Evolutionary conservation across 2,113 vertebrate species (phyloP), one percentile per base, ranked within the genome.

Genomic region (Alethe castanea): DNA sequence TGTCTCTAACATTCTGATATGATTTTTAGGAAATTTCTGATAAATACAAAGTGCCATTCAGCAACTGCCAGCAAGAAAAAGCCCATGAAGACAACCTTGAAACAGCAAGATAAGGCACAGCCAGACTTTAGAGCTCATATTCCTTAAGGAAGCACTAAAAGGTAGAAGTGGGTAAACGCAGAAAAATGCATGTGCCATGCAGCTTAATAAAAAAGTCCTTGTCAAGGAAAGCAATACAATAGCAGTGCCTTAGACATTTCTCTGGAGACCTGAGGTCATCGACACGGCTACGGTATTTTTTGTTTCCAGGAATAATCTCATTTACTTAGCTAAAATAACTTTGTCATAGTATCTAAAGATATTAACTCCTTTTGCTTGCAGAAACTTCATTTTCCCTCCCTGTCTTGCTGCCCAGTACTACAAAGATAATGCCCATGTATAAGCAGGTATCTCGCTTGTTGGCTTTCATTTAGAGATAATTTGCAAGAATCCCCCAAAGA

Each of bases 21-120:
- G 9, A 70, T 73, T 94, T 93, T 88, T 80, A 86, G 67, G n/a
- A 70, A 95, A 74, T 31, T 83, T 86, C 45, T 66, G 52, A 92
- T 73, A 96, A 87, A 79, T 20, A 61, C 14, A 2, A 80, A 81
- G 36, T 56, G 33, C 14, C 22, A 15, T 78, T 74, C 85, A 94
- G 54, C 47, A 70, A 38, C 28, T 48, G 53, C 64, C 29, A 83
- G 36, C 38, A 81, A 47, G n/a, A 66, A 92, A 86, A 90, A 59
- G 36, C 36, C 64, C 33, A 33, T 4, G 42, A 91, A 82, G 77
- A 78, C 24, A 69, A 45, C 62, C 79, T 78, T 83, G 59, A 86
- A 95, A 90, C 23, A 48, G 31, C 56, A 83, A 73, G 38, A 56
- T 44, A 90, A 78, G 40, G 67, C 79, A 78, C 1, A 6, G 26